Conservation (phyloP, 2,888 invertebrate species). For the Lepidochrysops patricia region DNA sequence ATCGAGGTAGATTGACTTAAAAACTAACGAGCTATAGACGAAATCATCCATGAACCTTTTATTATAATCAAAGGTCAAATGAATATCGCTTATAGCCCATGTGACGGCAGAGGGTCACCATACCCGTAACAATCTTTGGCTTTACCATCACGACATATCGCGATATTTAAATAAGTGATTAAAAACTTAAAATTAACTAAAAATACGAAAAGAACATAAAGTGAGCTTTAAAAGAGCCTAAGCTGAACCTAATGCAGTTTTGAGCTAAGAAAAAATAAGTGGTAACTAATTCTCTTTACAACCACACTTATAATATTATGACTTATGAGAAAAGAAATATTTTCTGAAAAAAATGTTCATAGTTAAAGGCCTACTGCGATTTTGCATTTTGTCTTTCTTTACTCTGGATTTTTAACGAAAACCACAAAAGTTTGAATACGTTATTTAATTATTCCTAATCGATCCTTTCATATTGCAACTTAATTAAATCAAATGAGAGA, state of each 20-base stretch:
- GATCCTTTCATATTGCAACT: not conserved
- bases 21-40: conserved; percentile 40
- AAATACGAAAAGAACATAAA: conserved; percentile 36
- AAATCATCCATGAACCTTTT: conserved; percentile 10
- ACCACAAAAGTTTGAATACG: too few species aligned
- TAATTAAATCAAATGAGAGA: not conserved
- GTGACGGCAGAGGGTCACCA: conserved; percentile 75
- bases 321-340: not conserved
- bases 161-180: conserved; percentile 53
- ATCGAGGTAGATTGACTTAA: conserved; percentile 73
- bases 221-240: conserved; percentile 43
- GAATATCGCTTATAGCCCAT: conserved; percentile 46
- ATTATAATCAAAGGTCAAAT: conserved; percentile 27
- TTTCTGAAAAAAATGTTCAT: not conserved
- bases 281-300: not conserved
- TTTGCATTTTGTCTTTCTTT: not conserved
- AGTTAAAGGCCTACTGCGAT: not conserved
- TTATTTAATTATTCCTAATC: not conserved
- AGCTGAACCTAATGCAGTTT: conserved; percentile 38
- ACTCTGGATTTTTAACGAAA: not conserved
- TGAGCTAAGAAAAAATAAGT: conserved; percentile 34
- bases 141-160: conserved; percentile 74
- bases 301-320: not conserved
- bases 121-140: conserved; percentile 75
- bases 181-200: conserved; percentile 39